A percentile compares a stretch with the other conserved stretches of the same genome.
Evolutionary conservation across 1,140 invertebrate species (phyloP).

Genomic region (Drosophila athabasca): DNA sequence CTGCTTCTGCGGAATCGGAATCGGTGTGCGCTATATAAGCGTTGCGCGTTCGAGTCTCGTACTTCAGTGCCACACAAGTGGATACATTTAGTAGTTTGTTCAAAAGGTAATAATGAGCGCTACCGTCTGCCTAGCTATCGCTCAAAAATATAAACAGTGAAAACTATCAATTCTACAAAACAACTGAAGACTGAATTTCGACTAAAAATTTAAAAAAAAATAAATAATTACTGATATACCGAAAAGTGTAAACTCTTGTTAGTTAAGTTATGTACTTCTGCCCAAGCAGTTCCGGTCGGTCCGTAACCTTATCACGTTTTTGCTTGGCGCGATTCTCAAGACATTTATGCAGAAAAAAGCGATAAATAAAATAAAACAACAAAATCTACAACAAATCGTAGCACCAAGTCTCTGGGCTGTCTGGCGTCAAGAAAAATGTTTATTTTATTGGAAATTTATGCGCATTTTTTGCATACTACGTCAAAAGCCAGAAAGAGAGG

Average conservation of each 20-base stretch:
- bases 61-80: conserved; percentile 79
- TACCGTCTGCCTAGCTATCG: not conserved
- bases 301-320: conserved; percentile 45
- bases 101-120: conserved; percentile 64
- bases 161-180: conserved; percentile 40
- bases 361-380: conserved; percentile 16
- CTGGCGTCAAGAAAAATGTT: conserved; percentile 33
- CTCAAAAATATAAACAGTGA: conserved; percentile 22
- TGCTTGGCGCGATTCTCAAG: conserved; percentile 51
- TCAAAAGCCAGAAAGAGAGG: conserved; percentile 26
- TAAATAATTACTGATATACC: not conserved
- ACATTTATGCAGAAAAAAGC: conserved; percentile 43
- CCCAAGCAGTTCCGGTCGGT: conserved; percentile 62
- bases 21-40: conserved; percentile 74
- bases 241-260: conserved; percentile 13
- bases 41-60: conserved; percentile 76
- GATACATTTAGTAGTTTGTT: conserved; percentile 80
- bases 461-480: conserved; percentile 44
- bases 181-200: not conserved
- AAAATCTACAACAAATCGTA: conserved; percentile 20
- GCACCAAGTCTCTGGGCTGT: conserved; percentile 50
- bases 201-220: conserved; percentile 10
- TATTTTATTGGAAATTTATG: conserved; percentile 42
- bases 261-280: conserved; percentile 30
- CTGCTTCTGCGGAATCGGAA: conserved; percentile 41